These are phyloP conservation scores for Cataglyphis cursor DNA, from an alignment of 2,888 invertebrate species.

Conservation along the genomic window DNA sequence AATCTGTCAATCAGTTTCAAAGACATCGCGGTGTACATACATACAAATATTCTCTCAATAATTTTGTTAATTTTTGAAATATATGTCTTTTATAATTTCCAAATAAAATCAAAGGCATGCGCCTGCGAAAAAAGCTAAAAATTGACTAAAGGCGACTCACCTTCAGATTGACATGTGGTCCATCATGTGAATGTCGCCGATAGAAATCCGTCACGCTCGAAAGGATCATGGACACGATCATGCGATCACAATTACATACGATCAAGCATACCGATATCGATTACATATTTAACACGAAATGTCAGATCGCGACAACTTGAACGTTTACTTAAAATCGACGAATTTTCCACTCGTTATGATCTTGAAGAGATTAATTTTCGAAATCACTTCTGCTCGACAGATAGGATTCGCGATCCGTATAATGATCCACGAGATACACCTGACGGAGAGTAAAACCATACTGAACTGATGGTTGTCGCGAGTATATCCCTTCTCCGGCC, in stretches of 20 bases:
- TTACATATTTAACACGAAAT: conserved; percentile 6
- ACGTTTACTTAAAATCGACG: neutral
- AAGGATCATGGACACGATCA: conserved; percentile 76
- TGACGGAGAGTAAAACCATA: conserved; percentile 71
- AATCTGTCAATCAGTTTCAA: conserved; percentile 48
- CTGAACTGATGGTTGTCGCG: conserved; percentile 70
- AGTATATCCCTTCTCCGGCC: conserved; percentile 60
- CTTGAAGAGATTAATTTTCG: too few species aligned
- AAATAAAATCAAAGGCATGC: neutral
- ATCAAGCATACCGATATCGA: conserved; percentile 43
- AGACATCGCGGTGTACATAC: neutral
- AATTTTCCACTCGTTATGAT: neutral
- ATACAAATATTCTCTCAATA: neutral
- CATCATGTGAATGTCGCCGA: conserved; percentile 74
- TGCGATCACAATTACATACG: conserved; percentile 64
- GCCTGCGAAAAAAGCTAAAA: conserved; percentile 11
- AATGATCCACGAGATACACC: conserved; percentile 68
- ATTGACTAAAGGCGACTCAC: conserved; percentile 56
- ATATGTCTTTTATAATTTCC: neutral
- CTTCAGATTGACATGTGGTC: conserved; percentile 72
- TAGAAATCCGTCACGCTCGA: conserved; percentile 77
- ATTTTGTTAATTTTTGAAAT: neutral
- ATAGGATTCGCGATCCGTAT: neutral
- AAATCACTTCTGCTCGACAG: neutral
- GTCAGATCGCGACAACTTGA: neutral